Base-by-base conservation (phyloP, 1,140 invertebrate species). In the Neotoxoptera formosana region DNA sequence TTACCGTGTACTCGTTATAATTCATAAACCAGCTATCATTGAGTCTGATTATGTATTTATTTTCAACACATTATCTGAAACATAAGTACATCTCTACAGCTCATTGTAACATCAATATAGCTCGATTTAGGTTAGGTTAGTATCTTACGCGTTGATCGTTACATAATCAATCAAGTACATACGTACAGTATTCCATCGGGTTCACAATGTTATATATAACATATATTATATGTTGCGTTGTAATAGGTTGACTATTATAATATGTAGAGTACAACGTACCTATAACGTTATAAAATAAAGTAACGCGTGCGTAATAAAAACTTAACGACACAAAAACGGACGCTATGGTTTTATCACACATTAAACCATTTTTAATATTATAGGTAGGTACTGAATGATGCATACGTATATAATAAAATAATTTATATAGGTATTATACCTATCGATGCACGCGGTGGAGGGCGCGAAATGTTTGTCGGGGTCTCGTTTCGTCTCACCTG, bases 401-500 rank as follows among this genome's bases (percentile, higher is more conserved):
- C 30, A 67, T 53, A 53, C 6, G 51, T 3, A 67, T 14, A 30
- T 11, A 2, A 1, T 21, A 30, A 2, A 41, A 2, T 41, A 41
- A 41, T 41, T 41, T n/a, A n/a, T n/a, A 67, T 67, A 67, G 60
- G 30, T 76, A 20, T 76, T n/a, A n/a, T n/a, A n/a, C n/a, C n/a
- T n/a, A 67, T 14, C 60, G n/a, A n/a, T n/a, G 60, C 9, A 67
- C 60, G 30, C 8, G 30, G 76, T 34, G 21, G 8, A 90, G 89
- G 89, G 89, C n/a, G 89, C 25, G 56, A 90, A 67, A 90, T 90
- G 25, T 67, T 60, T 67, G 7, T 45, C 30, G 17, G 89, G 36
- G 53, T 83, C n/a, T 81, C 45, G 60, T 11, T 83, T 53, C 9
- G 45, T 34, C 90, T 92, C 76, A 92, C 90, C 90, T 81, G 60